Conservation (phyloP, 2,113 vertebrate genomes). For the Nicator chloris region DNA sequence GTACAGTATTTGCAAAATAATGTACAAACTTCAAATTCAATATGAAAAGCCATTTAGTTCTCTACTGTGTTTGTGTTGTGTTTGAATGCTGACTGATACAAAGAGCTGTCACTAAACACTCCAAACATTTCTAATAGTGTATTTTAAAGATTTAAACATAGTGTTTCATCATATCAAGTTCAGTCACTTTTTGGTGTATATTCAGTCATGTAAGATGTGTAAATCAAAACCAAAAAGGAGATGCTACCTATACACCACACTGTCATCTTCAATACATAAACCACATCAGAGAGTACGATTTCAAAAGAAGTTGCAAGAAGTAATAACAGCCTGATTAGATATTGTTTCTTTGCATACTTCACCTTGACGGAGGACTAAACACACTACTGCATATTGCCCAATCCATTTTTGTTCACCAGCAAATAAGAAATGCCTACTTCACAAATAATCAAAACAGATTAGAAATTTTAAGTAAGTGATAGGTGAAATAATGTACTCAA, state of each 20-base stretch:
- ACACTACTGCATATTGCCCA: neutral
- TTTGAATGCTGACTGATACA: neutral
- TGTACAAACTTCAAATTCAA: neutral
- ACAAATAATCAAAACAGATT: neutral
- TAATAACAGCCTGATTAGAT: neutral
- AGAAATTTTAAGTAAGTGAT: neutral
- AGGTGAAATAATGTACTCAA: neutral
- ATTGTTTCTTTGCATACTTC: neutral
- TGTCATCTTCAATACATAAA: neutral
- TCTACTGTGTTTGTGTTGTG: neutral
- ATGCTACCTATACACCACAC: neutral
- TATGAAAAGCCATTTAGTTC: neutral
- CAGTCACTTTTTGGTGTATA: neutral
- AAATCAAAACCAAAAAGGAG: neutral
- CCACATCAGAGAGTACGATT: neutral
- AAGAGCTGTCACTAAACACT: neutral
- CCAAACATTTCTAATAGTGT: neutral
- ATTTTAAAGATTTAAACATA: neutral
- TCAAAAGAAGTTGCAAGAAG: neutral
- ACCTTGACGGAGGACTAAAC: neutral
- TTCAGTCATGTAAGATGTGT: neutral
- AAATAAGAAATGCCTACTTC: neutral
- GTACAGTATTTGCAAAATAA: neutral
- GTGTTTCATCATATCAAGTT: neutral
- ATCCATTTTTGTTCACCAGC: neutral